A percentile compares a stretch with the other conserved stretches of the same genome.
Evolutionary conservation across 2,797 vertebrate genomes (phyloP).

Genomic region (Rhinogobio ventralis): DNA sequence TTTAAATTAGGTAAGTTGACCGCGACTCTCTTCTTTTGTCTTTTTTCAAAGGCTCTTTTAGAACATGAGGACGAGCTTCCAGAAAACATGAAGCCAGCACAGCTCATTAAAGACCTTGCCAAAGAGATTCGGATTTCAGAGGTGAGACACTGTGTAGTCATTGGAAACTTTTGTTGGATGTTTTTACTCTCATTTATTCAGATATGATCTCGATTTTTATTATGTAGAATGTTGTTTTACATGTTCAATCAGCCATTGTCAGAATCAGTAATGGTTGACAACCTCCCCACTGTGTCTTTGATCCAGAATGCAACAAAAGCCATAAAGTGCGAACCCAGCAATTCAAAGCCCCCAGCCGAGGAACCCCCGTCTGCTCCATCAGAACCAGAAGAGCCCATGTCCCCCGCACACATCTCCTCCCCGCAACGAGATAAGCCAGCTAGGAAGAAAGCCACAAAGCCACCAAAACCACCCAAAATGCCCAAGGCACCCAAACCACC

Average conservation of each 20-base stretch:
- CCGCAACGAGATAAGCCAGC: constrained; percentile 83
- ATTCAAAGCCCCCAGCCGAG: constrained; percentile 79
- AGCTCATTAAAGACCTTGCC: constrained; percentile 99
- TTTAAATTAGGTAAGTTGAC: constrained; percentile 6
- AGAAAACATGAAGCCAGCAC: constrained; percentile 97
- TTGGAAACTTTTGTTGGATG: not conserved
- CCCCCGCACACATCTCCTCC: constrained; percentile 84
- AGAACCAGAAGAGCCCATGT: constrained; percentile 84
- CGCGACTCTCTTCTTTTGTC: not conserved
- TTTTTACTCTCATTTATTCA: not conserved
- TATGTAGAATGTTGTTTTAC: not conserved
- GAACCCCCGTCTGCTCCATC: constrained; percentile 81
- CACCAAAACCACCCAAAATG: constrained; percentile 78
- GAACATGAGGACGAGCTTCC: constrained; percentile 98
- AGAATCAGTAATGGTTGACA: not conserved
- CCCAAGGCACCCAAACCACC: constrained; percentile 80
- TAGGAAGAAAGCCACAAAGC: constrained; percentile 80
- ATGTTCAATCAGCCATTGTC: not conserved
- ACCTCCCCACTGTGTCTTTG: not conserved
- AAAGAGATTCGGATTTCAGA: constrained; percentile 98
- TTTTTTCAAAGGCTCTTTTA: constrained; percentile 85
- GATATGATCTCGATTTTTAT: constrained; percentile 5
- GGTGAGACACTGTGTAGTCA: constrained; percentile 75
- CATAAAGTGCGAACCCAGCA: constrained; percentile 85
- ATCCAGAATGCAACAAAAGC: constrained; percentile 87